These are phyloP conservation scores for Anthoscopus minutus DNA, from an alignment of 2,113 vertebrate species.

Conservation along the genomic window DNA sequence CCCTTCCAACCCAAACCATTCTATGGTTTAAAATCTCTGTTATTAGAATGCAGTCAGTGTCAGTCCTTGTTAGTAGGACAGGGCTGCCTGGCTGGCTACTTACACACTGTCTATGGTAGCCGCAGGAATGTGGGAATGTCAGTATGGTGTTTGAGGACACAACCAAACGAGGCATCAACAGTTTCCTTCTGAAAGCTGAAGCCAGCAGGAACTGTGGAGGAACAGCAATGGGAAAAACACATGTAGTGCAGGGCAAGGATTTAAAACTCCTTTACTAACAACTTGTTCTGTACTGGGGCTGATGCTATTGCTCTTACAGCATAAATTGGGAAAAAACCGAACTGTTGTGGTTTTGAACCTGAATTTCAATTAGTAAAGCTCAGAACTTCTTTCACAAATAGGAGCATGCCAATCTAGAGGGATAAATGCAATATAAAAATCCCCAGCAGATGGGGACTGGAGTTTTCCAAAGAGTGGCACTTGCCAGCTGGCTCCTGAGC, in stretches of 20 bases:
- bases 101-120: background rate
- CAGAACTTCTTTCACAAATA: background rate
- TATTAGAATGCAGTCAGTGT: background rate
- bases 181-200: background rate
- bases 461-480: background rate
- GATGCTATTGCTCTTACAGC: background rate
- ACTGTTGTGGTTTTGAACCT: background rate
- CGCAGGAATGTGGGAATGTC: background rate
- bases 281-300: background rate
- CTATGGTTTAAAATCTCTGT: background rate
- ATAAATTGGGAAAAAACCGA: background rate
- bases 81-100: background rate
- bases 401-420: background rate
- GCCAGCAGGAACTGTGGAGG: background rate
- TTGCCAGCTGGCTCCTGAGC: background rate
- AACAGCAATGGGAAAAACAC: background rate
- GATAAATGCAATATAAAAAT: background rate
- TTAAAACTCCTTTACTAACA: background rate
- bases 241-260: accelerated
- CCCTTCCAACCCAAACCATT: too few relatives aligned
- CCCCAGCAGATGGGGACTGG: slow-evolving; percentile 15
- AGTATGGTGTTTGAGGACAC: too few relatives aligned
- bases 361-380: background rate
- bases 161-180: background rate
- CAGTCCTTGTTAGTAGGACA: background rate